Base-by-base conservation (phyloP, 2,888 invertebrate genomes). In the Reticulitermes lucifugus region DNA sequence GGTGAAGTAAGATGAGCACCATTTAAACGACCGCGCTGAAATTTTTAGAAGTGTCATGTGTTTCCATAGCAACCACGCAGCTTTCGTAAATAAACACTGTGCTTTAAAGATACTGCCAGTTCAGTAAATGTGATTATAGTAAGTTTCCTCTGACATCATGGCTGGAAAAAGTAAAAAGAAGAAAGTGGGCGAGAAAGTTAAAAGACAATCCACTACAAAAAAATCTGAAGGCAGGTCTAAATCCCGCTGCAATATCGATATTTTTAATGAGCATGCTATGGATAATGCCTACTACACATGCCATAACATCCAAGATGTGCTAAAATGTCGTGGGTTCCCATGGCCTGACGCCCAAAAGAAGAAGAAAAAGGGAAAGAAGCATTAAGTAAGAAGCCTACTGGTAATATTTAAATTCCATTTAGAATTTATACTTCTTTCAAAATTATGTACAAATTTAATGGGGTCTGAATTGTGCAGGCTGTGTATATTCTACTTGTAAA, bases 261-360 rank as follows among this genome's bases (percentile, higher is more conserved):
- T 98, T 89, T 94, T 98, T 89, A 96, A 96, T 87, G 96, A 97
- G 88, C 95, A 96, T 4, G 98, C 97, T 0, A 98, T 98, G 97
- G 96, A 97, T 88, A 98, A 98, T 89, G 97, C 98, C 0, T 98
- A 98, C 90, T 97, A 96, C 89, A 97, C 96, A 0, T 98, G 98
- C 88, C 98, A 98, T 89, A 98, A 97, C 90, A 96, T 98, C 0
- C 97, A 97, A 91, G 98, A 98, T 89, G 93, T 98, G 18, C 91
- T 98, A 22, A 95, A 94, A 88, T 95, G 95, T 70, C 93, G 98
- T 87, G 98, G 98, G 0, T 98, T 98, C 90, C 95, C 96, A 55
- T 98, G 98, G 94, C 96, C 97, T 0, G 97, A 96, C 87, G 96
- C 94, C 10, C 95, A 95, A 88, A 97, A 96, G 91, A 97, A 97